Evolutionary conservation across 2,797 vertebrate genomes (phyloP), one percentile per base, ranked within the genome.

Genomic region (Ptychobarbus kaznakovi): DNA sequence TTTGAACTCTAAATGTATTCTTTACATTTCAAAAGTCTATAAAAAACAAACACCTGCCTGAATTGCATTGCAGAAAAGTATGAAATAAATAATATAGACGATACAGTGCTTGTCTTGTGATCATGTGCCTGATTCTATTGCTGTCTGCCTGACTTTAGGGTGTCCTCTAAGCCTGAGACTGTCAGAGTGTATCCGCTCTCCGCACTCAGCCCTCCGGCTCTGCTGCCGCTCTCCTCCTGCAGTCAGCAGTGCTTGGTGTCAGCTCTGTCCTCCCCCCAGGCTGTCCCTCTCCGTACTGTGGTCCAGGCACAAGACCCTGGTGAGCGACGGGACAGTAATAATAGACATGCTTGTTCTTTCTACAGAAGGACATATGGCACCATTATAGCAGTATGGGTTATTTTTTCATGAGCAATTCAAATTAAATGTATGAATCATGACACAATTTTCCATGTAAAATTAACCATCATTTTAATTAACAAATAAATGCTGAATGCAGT

Each of bases 221-320:
- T 79, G 42, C 77, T 87, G 49, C 74, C 78, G 15, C 28, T 68
- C 13, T 87, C 86, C 1, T 83, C 83, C 69, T 89, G 83, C 83
- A 88, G 89, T 74, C 85, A 87, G 83, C 84, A 87, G 40, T 87
- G 63, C 1, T 40, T 83, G 53, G 88, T 88, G 61, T 86, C 89
- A 5, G 42, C 79, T 53, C 63, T 81, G 75, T 70, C 79, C 61
- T 74, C 69, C n/a, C 61, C 69, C 42, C 80, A 72, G 84, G 76
- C 78, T 69, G 49, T 79, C 38, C 76, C 44, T 63, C 58, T 73
- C 35, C 80, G 15, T 13, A 81, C 73, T 58, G 42, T 82, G 42
- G 83, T 87, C 25, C 82, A 42, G 11, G 87, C 86, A 75, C 68
- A 87, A 51, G 84, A 88, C 61, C 32, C 84, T 80, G 89, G 83